phyloP scores from a whole-genome alignment of 2,797 vertebrate genomes.

The Spheniscus humboldti region DNA sequence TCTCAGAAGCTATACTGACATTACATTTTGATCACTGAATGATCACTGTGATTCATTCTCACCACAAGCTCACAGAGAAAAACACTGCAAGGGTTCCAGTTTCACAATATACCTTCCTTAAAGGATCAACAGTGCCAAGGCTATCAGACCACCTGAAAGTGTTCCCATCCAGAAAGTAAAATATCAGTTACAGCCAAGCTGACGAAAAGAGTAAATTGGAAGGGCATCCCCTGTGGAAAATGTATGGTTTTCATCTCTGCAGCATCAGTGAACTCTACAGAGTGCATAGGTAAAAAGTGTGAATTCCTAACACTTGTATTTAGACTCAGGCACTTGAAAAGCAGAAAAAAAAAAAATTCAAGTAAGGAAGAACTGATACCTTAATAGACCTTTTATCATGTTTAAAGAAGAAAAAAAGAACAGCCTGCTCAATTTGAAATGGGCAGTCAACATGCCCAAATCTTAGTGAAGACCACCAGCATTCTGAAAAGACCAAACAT shows the following conservation, averaged over 20 bases:
- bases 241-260: not conserved
- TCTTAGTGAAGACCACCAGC: not conserved
- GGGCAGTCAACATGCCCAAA: not conserved
- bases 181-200: not conserved
- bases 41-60: not conserved
- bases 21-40: constrained; percentile 16
- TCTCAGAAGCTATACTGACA: constrained; percentile 6
- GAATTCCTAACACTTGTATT: not conserved
- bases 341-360: not conserved
- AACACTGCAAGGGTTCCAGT: not conserved
- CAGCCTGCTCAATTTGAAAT: not conserved
- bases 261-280: not conserved
- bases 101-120: not conserved
- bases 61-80: not conserved
- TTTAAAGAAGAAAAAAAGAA: not conserved
- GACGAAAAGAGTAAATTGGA: not conserved
- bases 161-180: not conserved
- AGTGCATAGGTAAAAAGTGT: not conserved
- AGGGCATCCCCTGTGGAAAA: not conserved
- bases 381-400: not conserved
- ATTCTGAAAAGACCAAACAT: not conserved
- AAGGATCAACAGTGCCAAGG: not conserved
- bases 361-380: not conserved
- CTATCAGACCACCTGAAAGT: constrained; percentile 3
- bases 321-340: not conserved